These are phyloP conservation scores for Arnoldichthys spilopterus DNA, from an alignment of 2,797 vertebrate species.

Conservation along the genomic window DNA sequence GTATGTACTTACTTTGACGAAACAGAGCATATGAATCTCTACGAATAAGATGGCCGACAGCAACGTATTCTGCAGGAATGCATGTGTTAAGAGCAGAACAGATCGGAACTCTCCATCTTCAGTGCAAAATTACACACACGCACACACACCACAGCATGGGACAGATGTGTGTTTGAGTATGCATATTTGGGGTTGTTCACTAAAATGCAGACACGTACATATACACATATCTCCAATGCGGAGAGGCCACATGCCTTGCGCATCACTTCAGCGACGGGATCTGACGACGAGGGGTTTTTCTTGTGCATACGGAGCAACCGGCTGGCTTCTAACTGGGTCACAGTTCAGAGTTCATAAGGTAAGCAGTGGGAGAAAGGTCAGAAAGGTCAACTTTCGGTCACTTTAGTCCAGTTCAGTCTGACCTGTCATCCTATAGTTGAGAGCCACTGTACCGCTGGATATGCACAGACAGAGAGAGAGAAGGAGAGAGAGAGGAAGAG, in stretches of 20 bases:
- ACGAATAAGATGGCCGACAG: slow-evolving; percentile 20
- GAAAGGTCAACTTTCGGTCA: slow-evolving; percentile 43
- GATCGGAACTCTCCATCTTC: slow-evolving; percentile 29
- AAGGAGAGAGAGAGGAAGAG: not conserved
- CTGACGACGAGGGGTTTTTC: slow-evolving; percentile 14
- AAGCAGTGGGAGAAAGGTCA: slow-evolving; percentile 39
- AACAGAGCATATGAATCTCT: slow-evolving; percentile 37
- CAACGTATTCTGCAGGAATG: slow-evolving; percentile 41
- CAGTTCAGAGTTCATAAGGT: slow-evolving; percentile 49
- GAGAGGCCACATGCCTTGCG: slow-evolving; percentile 25
- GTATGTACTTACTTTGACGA: slow-evolving; percentile 7
- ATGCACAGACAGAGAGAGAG: slow-evolving; percentile 40
- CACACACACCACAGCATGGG: slow-evolving; percentile 39
- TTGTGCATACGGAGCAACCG: slow-evolving; percentile 61
- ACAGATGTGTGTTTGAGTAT: slow-evolving; percentile 28
- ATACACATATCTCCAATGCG: slow-evolving; percentile 42
- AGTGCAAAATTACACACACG: slow-evolving; percentile 35
- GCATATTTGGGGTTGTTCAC: slow-evolving; percentile 41
- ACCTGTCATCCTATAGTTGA: slow-evolving; percentile 33
- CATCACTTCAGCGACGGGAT: slow-evolving; percentile 42
- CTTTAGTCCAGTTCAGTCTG: slow-evolving; percentile 37
- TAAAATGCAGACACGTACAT: slow-evolving; percentile 41
- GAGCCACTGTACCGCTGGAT: slow-evolving; percentile 50
- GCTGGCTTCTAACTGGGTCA: slow-evolving; percentile 69
- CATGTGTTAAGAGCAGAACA: slow-evolving; percentile 26